Conservation (phyloP, 2,797 vertebrate genomes). For the Pterois miles region DNA sequence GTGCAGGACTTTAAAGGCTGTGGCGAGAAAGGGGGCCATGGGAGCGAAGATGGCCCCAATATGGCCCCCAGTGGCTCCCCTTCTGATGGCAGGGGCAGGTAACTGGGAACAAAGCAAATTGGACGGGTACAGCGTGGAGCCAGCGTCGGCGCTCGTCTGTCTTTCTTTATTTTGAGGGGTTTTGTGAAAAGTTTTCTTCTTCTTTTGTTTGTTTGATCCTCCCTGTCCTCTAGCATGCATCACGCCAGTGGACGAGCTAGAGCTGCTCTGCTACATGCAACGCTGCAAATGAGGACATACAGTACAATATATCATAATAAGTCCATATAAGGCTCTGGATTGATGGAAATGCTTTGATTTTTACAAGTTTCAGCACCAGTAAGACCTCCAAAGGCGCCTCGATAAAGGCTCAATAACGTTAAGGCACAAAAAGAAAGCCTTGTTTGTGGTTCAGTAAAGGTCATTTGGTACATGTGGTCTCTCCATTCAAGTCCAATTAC, state of each 20-base stretch:
- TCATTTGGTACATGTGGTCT: no score
- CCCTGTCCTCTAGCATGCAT: conserved; percentile 38
- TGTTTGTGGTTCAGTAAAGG: no score
- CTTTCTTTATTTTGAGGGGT: conserved; percentile 39
- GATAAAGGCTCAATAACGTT: background rate
- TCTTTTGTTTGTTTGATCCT: conserved; percentile 57
- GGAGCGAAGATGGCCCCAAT: conserved; percentile 68
- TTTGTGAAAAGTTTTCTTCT: conserved; percentile 60
- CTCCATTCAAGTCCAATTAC: no score
- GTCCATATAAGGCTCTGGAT: background rate
- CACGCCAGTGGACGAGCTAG: conserved; percentile 17
- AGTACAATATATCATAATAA: background rate
- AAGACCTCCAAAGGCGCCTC: background rate
- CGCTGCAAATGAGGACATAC: conserved; percentile 20
- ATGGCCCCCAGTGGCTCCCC: conserved; percentile 72
- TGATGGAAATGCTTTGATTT: background rate
- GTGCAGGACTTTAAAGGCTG: conserved; percentile 79
- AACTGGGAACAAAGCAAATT: conserved; percentile 80
- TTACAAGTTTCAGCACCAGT: background rate
- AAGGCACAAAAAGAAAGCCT: no score
- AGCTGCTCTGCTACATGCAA: background rate
- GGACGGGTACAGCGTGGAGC: conserved; percentile 57
- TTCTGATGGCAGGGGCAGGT: conserved; percentile 78
- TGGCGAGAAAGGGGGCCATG: conserved; percentile 61
- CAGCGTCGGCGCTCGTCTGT: conserved; percentile 41